phyloP scores from a whole-genome alignment of 2,797 vertebrate genomes.

The Halcyon leucocephala region DNA sequence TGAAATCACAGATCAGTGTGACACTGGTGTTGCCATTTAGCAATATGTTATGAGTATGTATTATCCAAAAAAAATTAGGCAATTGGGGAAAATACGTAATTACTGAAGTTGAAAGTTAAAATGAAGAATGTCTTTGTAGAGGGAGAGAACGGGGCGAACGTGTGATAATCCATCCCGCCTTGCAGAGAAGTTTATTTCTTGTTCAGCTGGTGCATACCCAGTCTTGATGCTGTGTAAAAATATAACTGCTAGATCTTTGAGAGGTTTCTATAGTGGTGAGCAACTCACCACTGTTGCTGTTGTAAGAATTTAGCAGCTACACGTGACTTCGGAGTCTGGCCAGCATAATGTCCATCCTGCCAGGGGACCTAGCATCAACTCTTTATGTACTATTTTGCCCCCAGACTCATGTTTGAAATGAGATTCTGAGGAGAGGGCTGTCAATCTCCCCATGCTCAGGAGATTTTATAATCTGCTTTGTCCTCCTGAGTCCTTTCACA shows the following conservation, averaged over 20 bases:
- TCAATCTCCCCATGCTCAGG: fast-evolving
- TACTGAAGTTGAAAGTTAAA: neutral
- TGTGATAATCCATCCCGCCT: neutral
- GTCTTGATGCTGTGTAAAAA: neutral
- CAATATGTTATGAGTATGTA: neutral
- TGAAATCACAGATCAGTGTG: neutral
- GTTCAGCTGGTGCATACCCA: neutral
- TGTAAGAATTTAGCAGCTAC: neutral
- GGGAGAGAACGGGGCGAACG: neutral
- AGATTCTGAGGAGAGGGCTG: neutral
- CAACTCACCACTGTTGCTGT: neutral
- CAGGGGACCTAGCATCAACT: neutral
- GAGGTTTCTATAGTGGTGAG: neutral
- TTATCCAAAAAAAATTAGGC: neutral
- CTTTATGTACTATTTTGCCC: neutral
- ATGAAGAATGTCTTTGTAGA: neutral
- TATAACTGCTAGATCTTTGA: neutral
- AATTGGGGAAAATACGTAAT: neutral
- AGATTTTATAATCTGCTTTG: neutral
- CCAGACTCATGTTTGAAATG: neutral
- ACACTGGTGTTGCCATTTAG: neutral
- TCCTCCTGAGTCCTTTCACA: neutral
- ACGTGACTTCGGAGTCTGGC: neutral
- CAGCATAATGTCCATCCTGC: neutral
- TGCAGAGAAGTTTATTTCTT: neutral